These are phyloP conservation scores for Poecile atricapillus DNA, from an alignment of 2,113 vertebrate species.

Conservation along the genomic window DNA sequence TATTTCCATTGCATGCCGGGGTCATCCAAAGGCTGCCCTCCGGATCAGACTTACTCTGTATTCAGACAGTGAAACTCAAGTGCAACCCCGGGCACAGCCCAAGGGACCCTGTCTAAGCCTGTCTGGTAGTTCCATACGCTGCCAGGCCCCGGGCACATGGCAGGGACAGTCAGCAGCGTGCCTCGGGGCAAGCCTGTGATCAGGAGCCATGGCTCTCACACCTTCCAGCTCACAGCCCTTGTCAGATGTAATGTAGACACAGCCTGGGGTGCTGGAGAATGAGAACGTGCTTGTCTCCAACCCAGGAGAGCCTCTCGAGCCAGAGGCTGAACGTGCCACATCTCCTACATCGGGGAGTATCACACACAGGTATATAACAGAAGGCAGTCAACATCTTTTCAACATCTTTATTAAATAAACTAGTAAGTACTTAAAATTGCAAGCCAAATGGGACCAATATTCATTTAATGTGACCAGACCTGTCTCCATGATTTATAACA, in stretches of 20 bases:
- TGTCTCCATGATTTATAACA: neutral
- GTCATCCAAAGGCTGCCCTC: conserved; percentile 22
- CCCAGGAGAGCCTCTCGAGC: neutral
- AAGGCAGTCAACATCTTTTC: neutral
- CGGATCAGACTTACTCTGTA: neutral
- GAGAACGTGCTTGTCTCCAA: neutral
- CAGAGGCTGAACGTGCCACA: neutral
- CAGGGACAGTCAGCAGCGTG: neutral
- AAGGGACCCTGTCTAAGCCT: neutral
- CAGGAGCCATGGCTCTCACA: neutral
- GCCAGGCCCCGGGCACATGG: neutral
- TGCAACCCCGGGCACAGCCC: neutral
- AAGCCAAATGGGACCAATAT: neutral
- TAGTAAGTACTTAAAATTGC: neutral
- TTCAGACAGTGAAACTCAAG: neutral
- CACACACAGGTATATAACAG: neutral
- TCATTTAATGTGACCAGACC: neutral
- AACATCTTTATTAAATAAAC: conserved; percentile 15
- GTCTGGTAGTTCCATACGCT: neutral
- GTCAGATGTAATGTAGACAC: neutral
- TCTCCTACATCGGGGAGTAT: neutral
- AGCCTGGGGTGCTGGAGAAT: neutral
- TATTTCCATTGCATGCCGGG: neutral
- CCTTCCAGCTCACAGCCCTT: neutral
- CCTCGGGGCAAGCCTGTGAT: neutral